Conservation (phyloP, 2,888 invertebrate genomes). For the Seladonia tumulorum region DNA sequence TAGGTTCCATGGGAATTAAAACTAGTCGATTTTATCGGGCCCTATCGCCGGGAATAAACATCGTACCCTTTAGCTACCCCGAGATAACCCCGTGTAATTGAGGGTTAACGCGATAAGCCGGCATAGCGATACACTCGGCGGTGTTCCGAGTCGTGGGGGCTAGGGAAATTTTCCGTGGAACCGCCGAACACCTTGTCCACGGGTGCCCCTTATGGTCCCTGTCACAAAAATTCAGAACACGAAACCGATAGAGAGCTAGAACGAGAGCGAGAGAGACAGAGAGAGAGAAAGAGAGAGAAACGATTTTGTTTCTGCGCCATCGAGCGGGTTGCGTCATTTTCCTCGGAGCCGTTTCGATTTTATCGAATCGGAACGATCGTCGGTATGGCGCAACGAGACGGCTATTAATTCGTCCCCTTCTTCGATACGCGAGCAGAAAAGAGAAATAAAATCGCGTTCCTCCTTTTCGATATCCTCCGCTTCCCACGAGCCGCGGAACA, state of each 20-base stretch:
- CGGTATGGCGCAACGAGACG: conserved; percentile 44
- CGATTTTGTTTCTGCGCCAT: conserved; percentile 12
- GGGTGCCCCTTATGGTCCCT: background rate
- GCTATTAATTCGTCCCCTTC: conserved; percentile 37
- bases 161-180: conserved; percentile 32
- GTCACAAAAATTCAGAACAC: background rate
- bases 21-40: conserved; percentile 73
- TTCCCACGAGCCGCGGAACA: conserved; percentile 58
- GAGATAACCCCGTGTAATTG: conserved; percentile 77
- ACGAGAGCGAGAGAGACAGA: background rate
- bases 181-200: conserved; percentile 16
- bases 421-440: conserved; percentile 3
- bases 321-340: conserved; percentile 43
- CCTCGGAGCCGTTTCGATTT: conserved; percentile 23
- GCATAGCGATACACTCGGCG: conserved; percentile 70
- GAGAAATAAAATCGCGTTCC: conserved; percentile 12
- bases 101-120: conserved; percentile 77
- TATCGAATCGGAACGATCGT: conserved; percentile 57
- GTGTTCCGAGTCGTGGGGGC: conserved; percentile 56
- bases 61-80: conserved; percentile 73
- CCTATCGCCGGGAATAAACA: conserved; percentile 77
- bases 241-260: background rate
- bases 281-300: background rate
- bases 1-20: conserved; percentile 75
- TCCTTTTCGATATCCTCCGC: conserved; percentile 32